phyloP scores from a whole-genome alignment of 2,888 invertebrate species.

The Polydrusus tereticollis region DNA sequence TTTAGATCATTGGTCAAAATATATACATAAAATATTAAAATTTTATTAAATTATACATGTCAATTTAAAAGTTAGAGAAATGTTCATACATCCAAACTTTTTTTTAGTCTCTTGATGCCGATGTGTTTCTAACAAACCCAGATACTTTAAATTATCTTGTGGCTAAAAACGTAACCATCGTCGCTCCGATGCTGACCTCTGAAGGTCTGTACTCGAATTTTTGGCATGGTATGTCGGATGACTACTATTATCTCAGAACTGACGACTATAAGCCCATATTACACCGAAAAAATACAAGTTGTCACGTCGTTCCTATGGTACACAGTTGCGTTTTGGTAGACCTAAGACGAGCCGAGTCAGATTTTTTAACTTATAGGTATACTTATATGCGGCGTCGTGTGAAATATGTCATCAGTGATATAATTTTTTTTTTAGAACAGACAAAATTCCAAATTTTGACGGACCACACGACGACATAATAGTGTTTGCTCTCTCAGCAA shows the following conservation, averaged over 20 bases:
- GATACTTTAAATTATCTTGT: conserved; percentile 76
- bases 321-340: conserved; percentile 89
- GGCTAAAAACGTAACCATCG: conserved; percentile 73
- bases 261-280: conserved; percentile 88
- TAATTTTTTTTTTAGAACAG: conserved; percentile 60
- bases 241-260: conserved; percentile 87
- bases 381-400: background rate
- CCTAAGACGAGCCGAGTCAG: conserved; percentile 72
- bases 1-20: too few species aligned
- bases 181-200: conserved; percentile 89
- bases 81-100: background rate
- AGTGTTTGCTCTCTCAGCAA: conserved; percentile 88
- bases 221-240: conserved; percentile 93
- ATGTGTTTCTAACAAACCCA: conserved; percentile 82
- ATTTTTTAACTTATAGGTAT: conserved; percentile 77
- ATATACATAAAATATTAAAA: too few species aligned
- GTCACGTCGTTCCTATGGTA: conserved; percentile 90
- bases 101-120: conserved; percentile 85
- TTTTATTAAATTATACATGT: too few species aligned
- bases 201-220: conserved; percentile 94
- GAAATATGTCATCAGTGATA: too few species aligned
- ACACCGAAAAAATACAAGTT: conserved; percentile 76
- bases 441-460: conserved; percentile 73
- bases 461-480: conserved; percentile 91
- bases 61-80: too few species aligned